Percentiles rank a stretch among this genome's conserved stretches.
Conservation (phyloP, 2,888 invertebrate genomes). For the Meandrusa payeni region DNA sequence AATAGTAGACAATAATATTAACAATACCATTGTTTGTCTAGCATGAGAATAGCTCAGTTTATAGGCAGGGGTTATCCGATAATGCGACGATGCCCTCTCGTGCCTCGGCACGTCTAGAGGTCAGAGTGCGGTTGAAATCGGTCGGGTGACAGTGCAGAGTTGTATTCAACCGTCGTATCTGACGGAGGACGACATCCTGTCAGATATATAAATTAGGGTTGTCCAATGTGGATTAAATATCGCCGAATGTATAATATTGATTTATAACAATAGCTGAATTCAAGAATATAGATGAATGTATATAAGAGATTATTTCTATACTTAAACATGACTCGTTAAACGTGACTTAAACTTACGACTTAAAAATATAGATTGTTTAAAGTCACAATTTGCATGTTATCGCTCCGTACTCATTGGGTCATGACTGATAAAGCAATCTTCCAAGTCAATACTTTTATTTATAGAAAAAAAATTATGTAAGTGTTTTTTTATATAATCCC, state of each 20-base stretch:
- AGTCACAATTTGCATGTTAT: no score
- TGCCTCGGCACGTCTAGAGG: slow-evolving; percentile 37
- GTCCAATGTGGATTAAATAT: slow-evolving; percentile 27
- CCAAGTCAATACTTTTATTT: no score
- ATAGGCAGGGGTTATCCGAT: slow-evolving; percentile 18
- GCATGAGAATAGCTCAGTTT: not conserved
- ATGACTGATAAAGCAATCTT: no score
- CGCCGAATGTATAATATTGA: not conserved
- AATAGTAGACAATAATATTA: not conserved
- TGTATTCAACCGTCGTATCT: slow-evolving; percentile 60
- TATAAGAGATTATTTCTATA: no score
- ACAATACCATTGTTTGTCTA: slow-evolving; percentile 14
- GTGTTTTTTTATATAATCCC: no score
- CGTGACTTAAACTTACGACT: no score
- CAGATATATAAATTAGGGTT: slow-evolving; percentile 53
- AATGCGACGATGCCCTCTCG: slow-evolving; percentile 22
- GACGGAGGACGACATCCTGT: slow-evolving; percentile 60
- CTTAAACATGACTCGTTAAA: no score
- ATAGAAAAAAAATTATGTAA: no score
- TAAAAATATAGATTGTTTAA: no score
- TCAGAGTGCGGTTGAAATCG: slow-evolving; percentile 47
- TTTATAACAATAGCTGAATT: no score
- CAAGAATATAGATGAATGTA: no score
- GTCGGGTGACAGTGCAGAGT: slow-evolving; percentile 35
- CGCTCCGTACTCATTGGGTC: no score